phyloP scores from a whole-genome alignment of 2,797 vertebrate genomes.

The Sebastes itinus region DNA sequence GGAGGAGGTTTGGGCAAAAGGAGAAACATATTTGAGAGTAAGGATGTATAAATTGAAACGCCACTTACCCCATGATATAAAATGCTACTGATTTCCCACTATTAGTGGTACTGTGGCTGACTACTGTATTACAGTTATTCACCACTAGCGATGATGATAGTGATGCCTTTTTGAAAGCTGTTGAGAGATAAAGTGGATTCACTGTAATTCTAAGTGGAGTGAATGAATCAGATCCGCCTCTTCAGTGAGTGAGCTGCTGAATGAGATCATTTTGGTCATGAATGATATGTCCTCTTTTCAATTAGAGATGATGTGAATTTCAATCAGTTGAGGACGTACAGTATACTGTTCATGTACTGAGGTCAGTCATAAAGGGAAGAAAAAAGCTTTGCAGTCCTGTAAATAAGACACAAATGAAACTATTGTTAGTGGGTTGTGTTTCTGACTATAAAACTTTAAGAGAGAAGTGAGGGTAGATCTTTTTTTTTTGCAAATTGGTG shows the following conservation, averaged over 20 bases:
- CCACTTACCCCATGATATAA: not conserved
- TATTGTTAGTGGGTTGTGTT: not conserved
- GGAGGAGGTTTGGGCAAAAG: not conserved
- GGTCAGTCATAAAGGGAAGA: not conserved
- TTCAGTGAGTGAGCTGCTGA: not conserved
- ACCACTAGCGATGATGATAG: not conserved
- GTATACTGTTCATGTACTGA: not conserved
- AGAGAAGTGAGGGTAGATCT: not conserved
- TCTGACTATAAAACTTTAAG: not conserved
- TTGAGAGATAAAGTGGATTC: not conserved
- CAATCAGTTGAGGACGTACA: not conserved
- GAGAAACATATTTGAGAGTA: not conserved
- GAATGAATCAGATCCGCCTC: not conserved
- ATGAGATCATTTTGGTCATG: not conserved
- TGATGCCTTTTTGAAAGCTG: not conserved
- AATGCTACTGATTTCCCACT: not conserved
- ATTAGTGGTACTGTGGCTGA: conserved; percentile 4
- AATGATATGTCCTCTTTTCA: not conserved
- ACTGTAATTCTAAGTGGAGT: not conserved
- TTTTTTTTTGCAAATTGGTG: not conserved
- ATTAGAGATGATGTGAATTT: not conserved
- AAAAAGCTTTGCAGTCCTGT: not conserved
- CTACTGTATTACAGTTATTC: not conserved
- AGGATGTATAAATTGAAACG: not conserved
- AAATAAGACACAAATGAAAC: not conserved